Base-by-base conservation (phyloP, 2,888 invertebrate genomes). In the Notodonta dromedarius region DNA sequence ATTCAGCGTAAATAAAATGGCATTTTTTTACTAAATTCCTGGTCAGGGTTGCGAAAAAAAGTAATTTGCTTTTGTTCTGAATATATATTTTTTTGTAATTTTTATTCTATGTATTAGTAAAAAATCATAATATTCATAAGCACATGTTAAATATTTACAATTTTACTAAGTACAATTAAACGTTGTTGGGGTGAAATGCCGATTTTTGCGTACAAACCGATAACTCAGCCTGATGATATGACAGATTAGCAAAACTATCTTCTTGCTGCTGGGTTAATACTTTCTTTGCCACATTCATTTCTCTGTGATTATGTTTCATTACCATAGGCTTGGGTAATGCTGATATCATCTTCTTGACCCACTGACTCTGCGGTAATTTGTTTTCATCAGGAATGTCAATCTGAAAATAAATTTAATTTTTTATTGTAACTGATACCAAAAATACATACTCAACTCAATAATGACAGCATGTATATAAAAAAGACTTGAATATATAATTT, bases 121-220 rank as follows among this genome's bases (percentile, higher is more conserved):
- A 9, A 5, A 42, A 2, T 9, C 42, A 7, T 42, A 42, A 8
- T 42, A 42, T 12, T 42, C 11, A 44, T 46, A 53, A 57, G 12
- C 9, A 4, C 42, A 42, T 11, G 24, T 24, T 24, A 24, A 4
- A 42, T 12, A 42, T 11, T 42, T 9, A 42, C 42, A 42, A 8
- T 42, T 42, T 9, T 9, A 42, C 24, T 9, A 11, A 11, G 11
- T 11, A 9, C 4, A 52, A 35, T 70, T 40, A 71, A 56, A 57
- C 2, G 58, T 66, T 66, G 57, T 80, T 79, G 42, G 65, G 59
- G 61, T 82, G 80, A 63, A 82, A 81, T 59, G 89, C 89, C 63
- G 83, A 74, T 68, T 88, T 87, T 66, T 86, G 78, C n/a, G 82
- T 89, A 62, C 87, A 90, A 55, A 90, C 78, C 54, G 90, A 91